phyloP scores from a whole-genome alignment of 2,113 vertebrate species.

The Cranoglanis bouderius region DNA sequence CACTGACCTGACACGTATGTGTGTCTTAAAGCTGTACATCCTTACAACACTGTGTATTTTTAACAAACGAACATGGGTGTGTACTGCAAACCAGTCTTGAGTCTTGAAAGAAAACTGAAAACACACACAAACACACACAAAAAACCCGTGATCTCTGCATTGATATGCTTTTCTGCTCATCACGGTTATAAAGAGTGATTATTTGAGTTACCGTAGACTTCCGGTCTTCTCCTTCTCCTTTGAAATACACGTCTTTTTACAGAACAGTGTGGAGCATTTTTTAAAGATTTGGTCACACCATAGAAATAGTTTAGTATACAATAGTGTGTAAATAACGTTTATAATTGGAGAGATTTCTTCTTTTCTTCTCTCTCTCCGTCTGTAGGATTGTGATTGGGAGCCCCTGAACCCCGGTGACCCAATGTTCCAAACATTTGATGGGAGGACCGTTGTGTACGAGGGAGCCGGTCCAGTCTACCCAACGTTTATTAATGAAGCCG shows the following conservation, averaged over 20 bases:
- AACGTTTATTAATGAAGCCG: constrained; percentile 94
- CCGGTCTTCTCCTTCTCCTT: neutral
- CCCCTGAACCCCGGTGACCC: constrained; percentile 88
- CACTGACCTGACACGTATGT: neutral
- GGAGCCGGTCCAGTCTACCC: constrained; percentile 83
- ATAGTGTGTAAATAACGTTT: neutral
- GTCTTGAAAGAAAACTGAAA: neutral
- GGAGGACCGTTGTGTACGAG: constrained; percentile 79
- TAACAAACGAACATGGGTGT: neutral
- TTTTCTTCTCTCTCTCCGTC: neutral
- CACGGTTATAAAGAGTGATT: neutral
- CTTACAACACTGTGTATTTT: neutral
- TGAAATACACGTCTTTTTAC: neutral
- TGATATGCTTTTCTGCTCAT: neutral
- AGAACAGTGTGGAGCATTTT: neutral
- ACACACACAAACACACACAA: neutral
- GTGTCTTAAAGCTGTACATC: neutral
- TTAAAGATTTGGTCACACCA: neutral
- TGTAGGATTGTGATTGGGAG: constrained; percentile 95
- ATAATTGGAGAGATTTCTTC: neutral
- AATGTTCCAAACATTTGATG: constrained; percentile 88
- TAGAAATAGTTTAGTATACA: neutral
- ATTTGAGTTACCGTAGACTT: neutral
- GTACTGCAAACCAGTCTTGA: neutral
- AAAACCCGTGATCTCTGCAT: neutral